Base-by-base conservation (phyloP, 2,113 vertebrate species). In the Rhinichthys klamathensis region DNA sequence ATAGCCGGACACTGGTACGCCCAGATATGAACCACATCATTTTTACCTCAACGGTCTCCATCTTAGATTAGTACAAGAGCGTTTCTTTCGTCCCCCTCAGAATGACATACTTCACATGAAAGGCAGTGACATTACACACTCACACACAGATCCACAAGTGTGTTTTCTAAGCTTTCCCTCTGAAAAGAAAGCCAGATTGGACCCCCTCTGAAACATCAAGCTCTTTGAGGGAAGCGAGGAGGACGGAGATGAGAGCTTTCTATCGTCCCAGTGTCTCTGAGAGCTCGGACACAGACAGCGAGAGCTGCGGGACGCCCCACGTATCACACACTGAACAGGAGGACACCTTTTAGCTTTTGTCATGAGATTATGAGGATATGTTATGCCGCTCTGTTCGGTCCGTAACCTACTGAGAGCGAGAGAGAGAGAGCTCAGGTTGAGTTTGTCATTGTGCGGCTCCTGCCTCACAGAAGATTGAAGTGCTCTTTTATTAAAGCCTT, bases 321-420 rank as follows among this genome's bases (percentile, higher is more conserved):
- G 30, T 83, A 70, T 83, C 67, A 72, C 72, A 72, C 7, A 72
- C 67, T n/a, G 65, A 72, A 38, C 80, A 83, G 65, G 65, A 56
- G 80, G 80, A 83, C 80, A 83, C 67, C 67, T 83, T 69, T 83
- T 72, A 83, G 80, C 80, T 83, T 83, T 83, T 83, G 80, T 83
- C 67, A 83, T 83, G 80, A 83, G 80, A 83, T 83, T 83, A 83
- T 83, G 80, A 83, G 49, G 80, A 83, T 83, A 67, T 83, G 80
- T 83, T 83, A 72, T 83, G 49, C 67, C 27, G 46, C 67, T 72
- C 67, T 83, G 46, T 83, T 83, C 49, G 2, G 18, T 58, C 80
- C 41, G 25, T 72, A 72, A 72, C 80, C 80, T 72, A 58, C 80
- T 72, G 80, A 25, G 80, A 54, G 30, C 56, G 27, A 60, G 27